Percentiles rank a stretch among this genome's conserved stretches.
phyloP scores from a whole-genome alignment of 2,888 invertebrate species.

The Cheilosia soror region DNA sequence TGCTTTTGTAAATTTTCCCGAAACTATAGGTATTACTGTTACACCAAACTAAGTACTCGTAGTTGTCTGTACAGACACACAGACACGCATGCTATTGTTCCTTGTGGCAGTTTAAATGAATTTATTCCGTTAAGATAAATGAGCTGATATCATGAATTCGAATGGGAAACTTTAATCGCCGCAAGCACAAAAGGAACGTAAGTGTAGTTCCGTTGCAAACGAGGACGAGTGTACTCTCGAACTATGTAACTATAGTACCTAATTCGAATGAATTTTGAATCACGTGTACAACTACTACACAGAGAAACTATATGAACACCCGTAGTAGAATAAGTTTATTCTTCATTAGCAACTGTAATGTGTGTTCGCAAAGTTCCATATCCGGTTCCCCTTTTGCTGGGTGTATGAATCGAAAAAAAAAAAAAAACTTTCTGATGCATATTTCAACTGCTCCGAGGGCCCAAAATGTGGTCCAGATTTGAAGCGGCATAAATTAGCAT shows the following conservation, averaged over 20 bases:
- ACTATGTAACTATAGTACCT: too few relatives aligned
- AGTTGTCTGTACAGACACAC: neutral
- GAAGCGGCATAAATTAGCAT: neutral
- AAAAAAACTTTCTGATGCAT: slow-evolving; percentile 3
- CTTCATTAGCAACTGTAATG: slow-evolving; percentile 61
- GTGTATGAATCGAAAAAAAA: slow-evolving; percentile 1
- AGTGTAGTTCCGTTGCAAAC: neutral
- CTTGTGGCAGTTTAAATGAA: slow-evolving; percentile 70
- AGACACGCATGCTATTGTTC: slow-evolving; percentile 57
- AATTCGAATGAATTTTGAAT: slow-evolving; percentile 48
- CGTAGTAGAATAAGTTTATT: slow-evolving; percentile 24
- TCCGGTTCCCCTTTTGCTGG: slow-evolving; percentile 10
- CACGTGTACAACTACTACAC: slow-evolving; percentile 34
- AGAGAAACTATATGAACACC: neutral
- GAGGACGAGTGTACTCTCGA: neutral
- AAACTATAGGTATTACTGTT: neutral
- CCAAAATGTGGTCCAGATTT: neutral
- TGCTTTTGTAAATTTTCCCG: slow-evolving; percentile 20
- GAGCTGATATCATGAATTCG: slow-evolving; percentile 74
- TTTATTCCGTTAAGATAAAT: slow-evolving; percentile 71
- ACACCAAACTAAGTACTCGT: neutral
- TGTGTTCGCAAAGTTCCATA: slow-evolving; percentile 39
- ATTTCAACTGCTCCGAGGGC: neutral
- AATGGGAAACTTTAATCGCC: slow-evolving; percentile 71
- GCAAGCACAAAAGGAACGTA: slow-evolving; percentile 24